A percentile compares a stretch with the other conserved stretches of the same genome.
These are phyloP conservation scores for Mythimna pallens DNA, from an alignment of 2,888 invertebrate genomes.

Conservation along the genomic window DNA sequence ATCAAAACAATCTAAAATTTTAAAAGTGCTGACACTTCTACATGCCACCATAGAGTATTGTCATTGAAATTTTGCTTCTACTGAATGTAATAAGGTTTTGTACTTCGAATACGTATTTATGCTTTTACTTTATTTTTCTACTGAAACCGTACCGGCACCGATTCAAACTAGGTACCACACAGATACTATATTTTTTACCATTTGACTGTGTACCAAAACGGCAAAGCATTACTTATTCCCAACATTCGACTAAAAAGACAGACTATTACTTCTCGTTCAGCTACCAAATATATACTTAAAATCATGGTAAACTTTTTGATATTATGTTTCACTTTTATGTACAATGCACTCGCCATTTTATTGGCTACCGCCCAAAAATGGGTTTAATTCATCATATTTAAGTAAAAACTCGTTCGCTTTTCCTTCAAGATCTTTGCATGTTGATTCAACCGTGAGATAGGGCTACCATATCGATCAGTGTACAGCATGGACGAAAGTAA, in stretches of 20 bases:
- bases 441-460: slow-evolving; percentile 35
- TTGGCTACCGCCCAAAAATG: slow-evolving; percentile 24
- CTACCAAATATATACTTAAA: slow-evolving; percentile 8
- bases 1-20: background rate
- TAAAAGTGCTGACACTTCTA: background rate
- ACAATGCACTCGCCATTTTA: slow-evolving; percentile 15
- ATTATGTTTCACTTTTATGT: slow-evolving; percentile 23
- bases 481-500: background rate
- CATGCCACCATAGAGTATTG: background rate
- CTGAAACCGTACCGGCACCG: background rate
- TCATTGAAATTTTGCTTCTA: background rate
- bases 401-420: slow-evolving; percentile 15
- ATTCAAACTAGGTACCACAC: background rate
- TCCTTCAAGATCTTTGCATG: slow-evolving; percentile 25
- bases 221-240: background rate
- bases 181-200: background rate
- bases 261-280: background rate
- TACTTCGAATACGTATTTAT: background rate
- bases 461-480: background rate
- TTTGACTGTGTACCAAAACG: background rate
- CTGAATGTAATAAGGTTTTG: background rate
- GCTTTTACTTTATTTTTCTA: background rate
- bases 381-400: slow-evolving; percentile 10
- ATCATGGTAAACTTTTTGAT: slow-evolving; percentile 3
- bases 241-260: background rate